phyloP scores from a whole-genome alignment of 2,888 invertebrate genomes.

The Agrochola circellaris region DNA sequence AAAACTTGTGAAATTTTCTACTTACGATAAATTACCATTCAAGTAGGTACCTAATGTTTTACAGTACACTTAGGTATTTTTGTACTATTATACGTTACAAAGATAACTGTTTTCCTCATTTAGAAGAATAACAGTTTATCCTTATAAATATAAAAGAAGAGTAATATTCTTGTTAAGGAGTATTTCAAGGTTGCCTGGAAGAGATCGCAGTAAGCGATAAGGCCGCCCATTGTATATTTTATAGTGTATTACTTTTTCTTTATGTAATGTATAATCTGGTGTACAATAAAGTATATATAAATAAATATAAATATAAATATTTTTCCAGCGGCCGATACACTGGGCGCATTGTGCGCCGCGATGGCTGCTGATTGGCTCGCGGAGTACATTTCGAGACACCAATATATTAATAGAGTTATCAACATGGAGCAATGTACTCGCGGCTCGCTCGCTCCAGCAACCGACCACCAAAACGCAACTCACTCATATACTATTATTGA shows the following conservation, averaged over 20 bases:
- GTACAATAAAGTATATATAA: too few relatives aligned
- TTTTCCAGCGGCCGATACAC: constrained; percentile 39
- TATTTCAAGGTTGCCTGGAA: too few relatives aligned
- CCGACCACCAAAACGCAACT: constrained; percentile 35
- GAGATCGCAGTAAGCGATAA: too few relatives aligned
- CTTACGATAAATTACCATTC: not conserved
- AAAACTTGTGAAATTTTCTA: not conserved
- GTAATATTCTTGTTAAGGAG: constrained; percentile 7
- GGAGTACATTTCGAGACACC: constrained; percentile 77
- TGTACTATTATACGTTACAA: constrained; percentile 5
- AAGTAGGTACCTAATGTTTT: not conserved
- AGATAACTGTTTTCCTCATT: not conserved
- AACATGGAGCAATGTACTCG: constrained; percentile 84
- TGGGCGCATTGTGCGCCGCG: constrained; percentile 66
- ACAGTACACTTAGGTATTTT: not conserved
- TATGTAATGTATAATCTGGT: too few relatives aligned
- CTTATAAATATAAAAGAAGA: constrained; percentile 6
- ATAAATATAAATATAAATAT: too few relatives aligned
- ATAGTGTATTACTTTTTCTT: too few relatives aligned
- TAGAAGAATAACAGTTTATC: not conserved
- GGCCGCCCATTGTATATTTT: too few relatives aligned
- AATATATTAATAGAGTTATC: constrained; percentile 88
- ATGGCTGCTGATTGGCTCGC: constrained; percentile 75
- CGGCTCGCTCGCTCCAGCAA: constrained; percentile 57
- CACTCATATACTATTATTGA: constrained; percentile 25